Percentiles rank a stretch among this genome's conserved stretches.
Conservation (phyloP, 2,888 invertebrate species). For the Aspidiotus rigidus region DNA sequence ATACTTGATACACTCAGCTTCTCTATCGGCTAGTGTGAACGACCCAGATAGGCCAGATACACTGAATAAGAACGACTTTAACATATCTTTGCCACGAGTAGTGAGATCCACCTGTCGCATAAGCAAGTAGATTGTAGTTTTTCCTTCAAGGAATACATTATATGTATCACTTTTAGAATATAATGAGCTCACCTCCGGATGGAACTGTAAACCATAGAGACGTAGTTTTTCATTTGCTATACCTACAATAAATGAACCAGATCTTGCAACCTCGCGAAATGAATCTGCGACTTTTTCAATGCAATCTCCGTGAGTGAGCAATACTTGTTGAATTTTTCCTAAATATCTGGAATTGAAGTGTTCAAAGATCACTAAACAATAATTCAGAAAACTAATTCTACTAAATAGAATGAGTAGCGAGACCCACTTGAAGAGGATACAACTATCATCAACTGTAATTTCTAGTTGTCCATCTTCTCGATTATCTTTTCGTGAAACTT, state of each 20-base stretch:
- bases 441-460: slow-evolving; percentile 78
- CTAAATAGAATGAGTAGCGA: not conserved
- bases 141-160: not conserved
- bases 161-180: not conserved
- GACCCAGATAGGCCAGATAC: slow-evolving; percentile 76
- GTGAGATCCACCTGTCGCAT: slow-evolving; percentile 77
- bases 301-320: slow-evolving; percentile 96
- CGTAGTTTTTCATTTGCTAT: slow-evolving; percentile 83
- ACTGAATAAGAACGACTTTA: slow-evolving; percentile 89
- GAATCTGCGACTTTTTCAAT: slow-evolving; percentile 82
- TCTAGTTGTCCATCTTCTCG: slow-evolving; percentile 91
- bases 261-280: slow-evolving; percentile 78
- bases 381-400: not conserved
- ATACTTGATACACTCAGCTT: slow-evolving; percentile 82
- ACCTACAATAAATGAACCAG: slow-evolving; percentile 72
- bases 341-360: slow-evolving; percentile 56
- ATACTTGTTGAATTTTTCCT: slow-evolving; percentile 75
- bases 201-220: slow-evolving; percentile 95
- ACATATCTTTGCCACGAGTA: slow-evolving; percentile 77
- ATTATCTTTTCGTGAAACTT: slow-evolving; percentile 72
- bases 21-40: slow-evolving; percentile 80
- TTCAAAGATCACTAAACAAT: not conserved
- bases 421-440: slow-evolving; percentile 83
- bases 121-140: not conserved
- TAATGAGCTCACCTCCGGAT: slow-evolving; percentile 67